Evolutionary conservation across 2,797 vertebrate genomes (phyloP).

Genomic region (Chaetophractus vellerosus): DNA sequence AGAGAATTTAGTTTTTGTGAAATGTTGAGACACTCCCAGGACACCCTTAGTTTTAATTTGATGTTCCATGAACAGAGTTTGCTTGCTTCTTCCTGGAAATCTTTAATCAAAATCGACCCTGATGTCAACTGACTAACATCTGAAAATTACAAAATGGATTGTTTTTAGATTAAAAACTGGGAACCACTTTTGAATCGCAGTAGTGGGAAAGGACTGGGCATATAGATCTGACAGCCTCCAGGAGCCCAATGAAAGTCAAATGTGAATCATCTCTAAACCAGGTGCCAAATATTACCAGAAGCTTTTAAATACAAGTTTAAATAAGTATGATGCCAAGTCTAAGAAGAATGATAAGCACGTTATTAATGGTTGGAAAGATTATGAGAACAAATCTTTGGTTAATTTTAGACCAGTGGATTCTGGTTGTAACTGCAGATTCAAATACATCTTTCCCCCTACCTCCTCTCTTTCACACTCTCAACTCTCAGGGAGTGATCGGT

Average conservation of each 20-base stretch:
- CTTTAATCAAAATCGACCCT: slow-evolving; percentile 40
- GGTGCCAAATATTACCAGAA: background rate
- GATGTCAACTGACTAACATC: slow-evolving; percentile 29
- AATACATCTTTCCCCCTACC: background rate
- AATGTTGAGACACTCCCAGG: background rate
- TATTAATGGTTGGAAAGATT: slow-evolving; percentile 40
- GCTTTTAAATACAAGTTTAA: slow-evolving; percentile 54
- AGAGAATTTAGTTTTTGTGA: slow-evolving; percentile 37
- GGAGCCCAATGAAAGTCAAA: background rate
- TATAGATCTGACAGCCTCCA: background rate
- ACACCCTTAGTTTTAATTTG: slow-evolving; percentile 31
- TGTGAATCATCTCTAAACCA: background rate
- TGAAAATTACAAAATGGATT: slow-evolving; percentile 57
- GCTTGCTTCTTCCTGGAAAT: slow-evolving; percentile 64
- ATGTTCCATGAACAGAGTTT: slow-evolving; percentile 19
- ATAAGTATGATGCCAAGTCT: slow-evolving; percentile 3
- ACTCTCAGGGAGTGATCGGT: background rate
- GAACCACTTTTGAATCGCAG: slow-evolving; percentile 11
- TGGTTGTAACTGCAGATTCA: slow-evolving; percentile 47
- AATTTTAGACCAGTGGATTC: slow-evolving; percentile 61
- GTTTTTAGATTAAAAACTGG: slow-evolving; percentile 51
- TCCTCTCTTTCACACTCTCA: background rate
- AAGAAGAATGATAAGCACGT: slow-evolving; percentile 40
- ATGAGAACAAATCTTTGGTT: slow-evolving; percentile 52
- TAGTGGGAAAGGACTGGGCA: background rate